Evolutionary conservation across 2,888 invertebrate species (phyloP), one percentile per base, ranked within the genome.

Genomic region (Chymomyza amoena): DNA sequence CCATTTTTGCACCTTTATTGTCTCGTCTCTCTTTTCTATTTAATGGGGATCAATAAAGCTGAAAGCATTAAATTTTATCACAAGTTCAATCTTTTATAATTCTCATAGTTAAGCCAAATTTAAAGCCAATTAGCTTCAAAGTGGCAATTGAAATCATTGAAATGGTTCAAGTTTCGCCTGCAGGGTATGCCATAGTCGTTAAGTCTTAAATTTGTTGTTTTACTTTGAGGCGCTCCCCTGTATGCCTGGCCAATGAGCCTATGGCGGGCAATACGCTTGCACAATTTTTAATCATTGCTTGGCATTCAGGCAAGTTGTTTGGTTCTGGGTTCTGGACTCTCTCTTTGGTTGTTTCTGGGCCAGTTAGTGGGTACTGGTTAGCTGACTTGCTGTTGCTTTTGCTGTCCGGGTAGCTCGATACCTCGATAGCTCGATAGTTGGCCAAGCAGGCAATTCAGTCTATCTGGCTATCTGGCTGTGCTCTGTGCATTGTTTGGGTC

Each of bases 261-360:
- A 45, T 45, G 13, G 13, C 39, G 39, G 10, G 13, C 39, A 45
- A 45, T 45, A 81, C 77, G 84, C 76, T 84, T 84, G 78, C 82
- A 86, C 82, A 83, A 86, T 83, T 86, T 83, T 83, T 83, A 83
- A 83, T 84, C 86, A 86, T 84, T 81, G 76, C 74, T 72, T 45
- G 75, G 72, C 68, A 71, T 76, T 76, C 68, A 68, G 61, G 60
- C 67, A 70, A 73, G 66, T 62, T 70, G 72, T 71, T 72, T 61
- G 69, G 64, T 32, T 6, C 32, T 32, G 32, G 32, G 32, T 32
- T 32, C 32, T 32, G 32, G 7, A 9, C 32, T 32, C 25, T 25
- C 25, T 32, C 7, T 61, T 32, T 64, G 63, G 56, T 73, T 66
- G 61, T 66, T n/a, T 57, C 32, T 16, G 20, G 16, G 25, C 64